Conservation (phyloP, 1,140 invertebrate genomes). For the Gyrodactylus salaris region DNA sequence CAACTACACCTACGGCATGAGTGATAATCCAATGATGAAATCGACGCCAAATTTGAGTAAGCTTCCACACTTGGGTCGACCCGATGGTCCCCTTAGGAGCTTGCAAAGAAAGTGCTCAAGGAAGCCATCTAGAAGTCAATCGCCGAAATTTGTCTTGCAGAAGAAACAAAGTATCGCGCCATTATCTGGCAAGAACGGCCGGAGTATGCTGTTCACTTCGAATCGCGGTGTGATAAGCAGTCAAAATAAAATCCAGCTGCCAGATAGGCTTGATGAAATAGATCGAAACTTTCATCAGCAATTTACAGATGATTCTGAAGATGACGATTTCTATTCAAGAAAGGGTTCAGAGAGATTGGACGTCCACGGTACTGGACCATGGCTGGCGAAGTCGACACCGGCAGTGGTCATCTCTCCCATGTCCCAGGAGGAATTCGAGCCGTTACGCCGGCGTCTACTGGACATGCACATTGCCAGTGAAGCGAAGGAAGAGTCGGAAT, state of each 20-base stretch:
- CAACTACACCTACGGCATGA: background rate
- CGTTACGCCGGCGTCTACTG: background rate
- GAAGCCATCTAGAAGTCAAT: background rate
- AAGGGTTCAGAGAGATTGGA: background rate
- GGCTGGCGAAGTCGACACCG: background rate
- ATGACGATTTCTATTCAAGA: background rate
- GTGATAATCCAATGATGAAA: background rate
- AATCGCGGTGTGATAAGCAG: background rate
- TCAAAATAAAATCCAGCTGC: background rate
- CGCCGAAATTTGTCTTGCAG: no score
- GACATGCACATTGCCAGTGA: background rate
- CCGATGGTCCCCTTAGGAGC: background rate
- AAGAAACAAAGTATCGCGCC: background rate
- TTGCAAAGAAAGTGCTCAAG: background rate
- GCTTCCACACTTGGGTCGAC: background rate
- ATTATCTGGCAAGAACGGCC: background rate
- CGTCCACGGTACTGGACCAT: background rate
- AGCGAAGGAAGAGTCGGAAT: background rate
- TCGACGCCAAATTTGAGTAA: background rate
- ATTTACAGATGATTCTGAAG: background rate
- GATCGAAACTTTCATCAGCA: background rate
- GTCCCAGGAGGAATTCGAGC: background rate
- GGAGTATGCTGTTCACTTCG: background rate
- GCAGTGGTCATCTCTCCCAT: background rate
- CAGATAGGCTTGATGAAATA: background rate